Evolutionary conservation across 1,140 invertebrate species (phyloP).

Genomic region (Drosophila bipectinata): DNA sequence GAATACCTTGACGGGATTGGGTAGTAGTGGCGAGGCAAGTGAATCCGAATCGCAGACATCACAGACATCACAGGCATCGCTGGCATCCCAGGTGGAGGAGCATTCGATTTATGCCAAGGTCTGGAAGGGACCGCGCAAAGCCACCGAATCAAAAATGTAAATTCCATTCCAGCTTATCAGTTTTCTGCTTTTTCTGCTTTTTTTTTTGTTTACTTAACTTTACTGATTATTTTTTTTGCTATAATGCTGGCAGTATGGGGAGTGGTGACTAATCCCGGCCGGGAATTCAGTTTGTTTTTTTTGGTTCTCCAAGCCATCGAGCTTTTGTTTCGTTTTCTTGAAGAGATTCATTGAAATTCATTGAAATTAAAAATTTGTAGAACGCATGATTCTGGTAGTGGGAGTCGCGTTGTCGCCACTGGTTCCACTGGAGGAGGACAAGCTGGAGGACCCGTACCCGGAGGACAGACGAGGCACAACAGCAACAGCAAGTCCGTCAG

Average conservation of each 20-base stretch:
- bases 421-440: background rate
- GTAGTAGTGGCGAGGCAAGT: constrained; percentile 25
- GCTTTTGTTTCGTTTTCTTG: background rate
- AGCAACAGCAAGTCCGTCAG: constrained; percentile 43
- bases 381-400: constrained; percentile 46
- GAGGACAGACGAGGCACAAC: constrained; percentile 51
- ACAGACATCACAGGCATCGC: constrained; percentile 8
- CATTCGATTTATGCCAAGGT: constrained; percentile 83
- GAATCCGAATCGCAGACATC: constrained; percentile 35
- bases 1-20: constrained; percentile 21
- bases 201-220: background rate
- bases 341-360: too few species aligned
- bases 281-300: background rate
- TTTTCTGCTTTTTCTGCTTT: background rate
- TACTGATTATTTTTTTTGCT: constrained; percentile 10
- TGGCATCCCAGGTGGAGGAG: constrained; percentile 51
- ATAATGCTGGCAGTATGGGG: background rate
- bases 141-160: constrained; percentile 83
- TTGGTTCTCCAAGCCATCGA: background rate
- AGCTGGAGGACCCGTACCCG: background rate
- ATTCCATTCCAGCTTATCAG: too few species aligned
- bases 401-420: constrained; percentile 19
- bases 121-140: constrained; percentile 83
- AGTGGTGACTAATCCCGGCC: background rate
- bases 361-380: constrained; percentile 19